A percentile compares a stretch with the other conserved stretches of the same genome.
phyloP scores from a whole-genome alignment of 2,113 vertebrate genomes.

The Xenopus borealis region DNA sequence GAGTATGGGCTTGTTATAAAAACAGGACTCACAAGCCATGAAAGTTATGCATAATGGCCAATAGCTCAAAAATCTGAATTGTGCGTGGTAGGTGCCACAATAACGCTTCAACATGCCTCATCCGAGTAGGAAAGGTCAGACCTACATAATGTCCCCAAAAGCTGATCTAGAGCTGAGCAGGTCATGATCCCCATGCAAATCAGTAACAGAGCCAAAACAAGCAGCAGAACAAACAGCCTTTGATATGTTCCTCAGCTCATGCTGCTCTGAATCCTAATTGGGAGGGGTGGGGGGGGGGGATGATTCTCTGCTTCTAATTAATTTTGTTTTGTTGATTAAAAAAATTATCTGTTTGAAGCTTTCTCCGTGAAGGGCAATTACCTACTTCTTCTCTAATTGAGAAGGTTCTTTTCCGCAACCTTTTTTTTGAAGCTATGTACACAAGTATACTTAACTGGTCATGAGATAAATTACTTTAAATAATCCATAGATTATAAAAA shows the following conservation, averaged over 20 bases:
- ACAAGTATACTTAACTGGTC: conserved; percentile 23
- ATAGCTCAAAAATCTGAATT: neutral
- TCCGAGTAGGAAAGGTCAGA: neutral
- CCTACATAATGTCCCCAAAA: conserved; percentile 10
- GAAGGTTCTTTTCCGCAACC: conserved; percentile 25
- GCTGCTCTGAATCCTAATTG: conserved; percentile 44
- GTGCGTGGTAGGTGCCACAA: neutral
- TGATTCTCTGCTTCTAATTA: conserved; percentile 40
- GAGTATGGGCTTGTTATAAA: no score
- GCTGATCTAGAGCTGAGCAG: conserved; percentile 21
- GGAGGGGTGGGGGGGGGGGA: conserved; percentile 16
- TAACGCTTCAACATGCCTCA: neutral
- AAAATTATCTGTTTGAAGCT: conserved; percentile 45
- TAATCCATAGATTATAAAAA: no score
- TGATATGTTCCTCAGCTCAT: conserved; percentile 32
- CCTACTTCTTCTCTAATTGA: conserved; percentile 37
- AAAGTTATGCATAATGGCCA: no score
- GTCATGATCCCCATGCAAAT: conserved; percentile 44
- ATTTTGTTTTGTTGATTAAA: conserved; percentile 45
- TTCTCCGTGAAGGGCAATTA: conserved; percentile 45
- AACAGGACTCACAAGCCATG: no score
- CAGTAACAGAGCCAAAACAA: conserved; percentile 33
- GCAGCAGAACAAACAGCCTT: conserved; percentile 41
- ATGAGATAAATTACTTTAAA: neutral
- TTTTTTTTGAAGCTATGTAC: neutral